These are phyloP conservation scores for Melitaea athalia DNA, from an alignment of 2,888 invertebrate species.

Conservation along the genomic window DNA sequence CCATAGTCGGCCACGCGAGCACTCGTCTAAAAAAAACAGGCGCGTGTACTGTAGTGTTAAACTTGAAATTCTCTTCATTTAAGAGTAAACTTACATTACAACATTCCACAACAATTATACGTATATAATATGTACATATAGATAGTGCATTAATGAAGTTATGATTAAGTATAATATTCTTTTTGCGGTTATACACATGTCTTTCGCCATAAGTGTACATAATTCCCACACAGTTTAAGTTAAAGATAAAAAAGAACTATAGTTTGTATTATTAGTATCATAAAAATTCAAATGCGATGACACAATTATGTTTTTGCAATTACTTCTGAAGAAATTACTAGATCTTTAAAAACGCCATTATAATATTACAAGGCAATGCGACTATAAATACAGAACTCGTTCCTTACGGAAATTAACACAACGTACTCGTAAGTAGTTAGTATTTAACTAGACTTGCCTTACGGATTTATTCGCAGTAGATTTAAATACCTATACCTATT, in stretches of 20 bases:
- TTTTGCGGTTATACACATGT: background rate
- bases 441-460: background rate
- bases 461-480: background rate
- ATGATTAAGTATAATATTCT: background rate
- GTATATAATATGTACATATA: too few species aligned
- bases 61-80: too few species aligned
- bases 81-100: background rate
- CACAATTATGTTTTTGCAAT: background rate
- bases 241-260: background rate
- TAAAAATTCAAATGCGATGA: background rate
- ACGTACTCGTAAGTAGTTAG: background rate
- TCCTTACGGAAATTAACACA: background rate
- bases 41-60: too few species aligned
- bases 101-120: too few species aligned
- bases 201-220: background rate
- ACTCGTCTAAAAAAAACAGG: too few species aligned
- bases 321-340: background rate
- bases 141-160: background rate
- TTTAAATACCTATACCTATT: too few species aligned
- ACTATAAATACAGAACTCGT: background rate
- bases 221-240: background rate
- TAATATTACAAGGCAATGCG: slow-evolving; percentile 4
- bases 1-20: too few species aligned
- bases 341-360: background rate
- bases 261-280: background rate